These are phyloP conservation scores for Natator depressus DNA, from an alignment of 2,113 vertebrate genomes.

Conservation along the genomic window DNA sequence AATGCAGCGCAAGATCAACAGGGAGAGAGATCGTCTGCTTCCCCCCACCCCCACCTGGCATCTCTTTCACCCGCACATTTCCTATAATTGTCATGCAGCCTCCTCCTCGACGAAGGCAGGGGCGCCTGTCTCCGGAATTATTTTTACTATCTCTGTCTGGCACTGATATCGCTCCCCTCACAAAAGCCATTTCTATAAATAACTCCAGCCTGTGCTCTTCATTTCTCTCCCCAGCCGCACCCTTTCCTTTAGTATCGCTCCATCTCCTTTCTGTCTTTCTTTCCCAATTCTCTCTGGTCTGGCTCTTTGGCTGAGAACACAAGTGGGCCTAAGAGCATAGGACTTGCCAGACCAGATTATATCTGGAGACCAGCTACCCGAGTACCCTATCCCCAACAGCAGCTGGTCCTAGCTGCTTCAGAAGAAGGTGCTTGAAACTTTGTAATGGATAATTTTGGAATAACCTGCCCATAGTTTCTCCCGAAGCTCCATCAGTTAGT, in stretches of 20 bases:
- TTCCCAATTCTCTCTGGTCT: slow-evolving; percentile 6
- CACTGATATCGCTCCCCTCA: slow-evolving; percentile 48
- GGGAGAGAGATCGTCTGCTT: background rate
- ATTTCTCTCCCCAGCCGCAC: background rate
- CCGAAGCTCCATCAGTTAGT: accelerated
- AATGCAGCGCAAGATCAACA: background rate
- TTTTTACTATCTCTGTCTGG: slow-evolving; percentile 70
- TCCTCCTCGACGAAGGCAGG: slow-evolving; percentile 33
- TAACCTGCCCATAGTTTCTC: background rate
- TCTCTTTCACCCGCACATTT: background rate
- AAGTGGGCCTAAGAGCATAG: background rate
- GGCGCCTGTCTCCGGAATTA: slow-evolving; percentile 65
- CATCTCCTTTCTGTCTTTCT: background rate
- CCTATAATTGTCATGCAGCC: slow-evolving; percentile 3
- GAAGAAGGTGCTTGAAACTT: accelerated
- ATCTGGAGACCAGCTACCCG: accelerated
- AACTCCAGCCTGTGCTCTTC: slow-evolving; percentile 17
- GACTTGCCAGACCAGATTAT: background rate
- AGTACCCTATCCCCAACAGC: accelerated
- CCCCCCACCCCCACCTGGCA: slow-evolving; percentile 3
- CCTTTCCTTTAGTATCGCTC: background rate
- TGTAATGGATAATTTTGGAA: background rate
- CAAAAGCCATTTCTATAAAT: slow-evolving; percentile 66
- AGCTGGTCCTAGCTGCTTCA: accelerated
- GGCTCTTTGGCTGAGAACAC: background rate